phyloP scores from a whole-genome alignment of 2,797 vertebrate species.

The Sebastes matsubarae region DNA sequence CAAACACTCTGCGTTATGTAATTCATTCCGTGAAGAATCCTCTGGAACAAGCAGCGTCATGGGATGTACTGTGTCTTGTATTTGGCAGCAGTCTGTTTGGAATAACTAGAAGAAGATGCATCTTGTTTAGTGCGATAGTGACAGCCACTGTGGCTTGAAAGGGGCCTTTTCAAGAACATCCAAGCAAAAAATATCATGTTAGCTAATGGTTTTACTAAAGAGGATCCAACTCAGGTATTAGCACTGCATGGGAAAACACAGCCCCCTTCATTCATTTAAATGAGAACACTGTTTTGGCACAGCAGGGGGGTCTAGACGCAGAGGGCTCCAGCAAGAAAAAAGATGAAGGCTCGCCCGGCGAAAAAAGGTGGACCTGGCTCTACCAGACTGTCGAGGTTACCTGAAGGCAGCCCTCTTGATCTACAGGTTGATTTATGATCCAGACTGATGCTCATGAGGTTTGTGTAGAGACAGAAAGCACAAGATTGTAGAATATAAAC shows the following conservation, averaged over 20 bases:
- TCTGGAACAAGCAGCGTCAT: slow-evolving; percentile 49
- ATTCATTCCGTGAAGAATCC: slow-evolving; percentile 37
- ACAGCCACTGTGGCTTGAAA: slow-evolving; percentile 14
- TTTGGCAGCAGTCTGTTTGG: slow-evolving; percentile 53
- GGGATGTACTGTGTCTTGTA: slow-evolving; percentile 44
- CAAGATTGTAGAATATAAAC: not conserved
- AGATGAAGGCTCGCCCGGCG: not conserved
- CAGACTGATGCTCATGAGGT: not conserved
- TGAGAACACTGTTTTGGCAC: not conserved
- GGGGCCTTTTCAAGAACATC: not conserved
- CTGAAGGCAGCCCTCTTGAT: not conserved
- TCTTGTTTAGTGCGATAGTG: slow-evolving; percentile 21
- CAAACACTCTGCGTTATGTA: slow-evolving; percentile 58
- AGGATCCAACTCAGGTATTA: not conserved
- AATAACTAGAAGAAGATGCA: slow-evolving; percentile 27
- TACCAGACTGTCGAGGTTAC: not conserved
- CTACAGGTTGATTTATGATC: not conserved
- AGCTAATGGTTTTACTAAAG: not conserved
- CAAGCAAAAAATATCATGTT: not conserved
- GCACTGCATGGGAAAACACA: not conserved
- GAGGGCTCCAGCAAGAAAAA: not conserved
- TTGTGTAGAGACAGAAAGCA: not conserved
- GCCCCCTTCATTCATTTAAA: not conserved
- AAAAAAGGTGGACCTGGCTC: not conserved
- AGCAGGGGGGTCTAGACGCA: not conserved